Base-by-base conservation (phyloP, 2,888 invertebrate species). In the Deilephila porcellus region DNA sequence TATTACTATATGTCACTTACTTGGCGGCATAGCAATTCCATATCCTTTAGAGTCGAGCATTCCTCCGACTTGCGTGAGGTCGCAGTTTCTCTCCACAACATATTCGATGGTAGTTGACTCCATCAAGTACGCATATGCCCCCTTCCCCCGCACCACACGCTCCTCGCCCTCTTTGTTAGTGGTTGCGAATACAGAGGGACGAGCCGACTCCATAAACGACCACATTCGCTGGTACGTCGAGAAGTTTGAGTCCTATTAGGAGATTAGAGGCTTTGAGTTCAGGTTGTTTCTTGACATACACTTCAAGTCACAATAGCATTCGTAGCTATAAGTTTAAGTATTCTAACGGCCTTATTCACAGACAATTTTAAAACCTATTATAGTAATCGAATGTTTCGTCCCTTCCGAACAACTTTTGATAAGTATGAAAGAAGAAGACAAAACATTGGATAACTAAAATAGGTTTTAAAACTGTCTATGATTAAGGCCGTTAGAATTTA, bases 51-150 rank as follows among this genome's bases (percentile, higher is more conserved):
- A 98, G 89, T 99, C 99, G 70, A 99, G 95, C 95, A 98, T 96
- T 2, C 98, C 97, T 0, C 99, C 99, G 34, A 99, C 97, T 95
- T 98, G 98, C 62, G 97, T 97, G 77, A 99, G 96, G 77, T 98
- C 98, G 86, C 99, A 99, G 85, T 98, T 97, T 77, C 98, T 95
- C 88, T 98, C 98, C 71, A 98, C 97, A 60, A 97, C 97, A 86
- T 99, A 99, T 88, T 99, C 99, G 78, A 99, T 98, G 34, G 98
- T 97, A 0, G 99, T 98, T 0, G 98, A 99, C 91, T 99, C 99
- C 98, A 99, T 99, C 45, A 99, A 95, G 88, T 98, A 99, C 0
- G 99, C 99, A 88, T 99, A 99, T 70, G 97, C 96, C 63, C 97
- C 97, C 88, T 97, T 97, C 20, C 97, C 97, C 85, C 97, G 96